A percentile compares a stretch with the other conserved stretches of the same genome.
Conservation (phyloP, 2,797 vertebrate species). For the Macropus fuliginosus region DNA sequence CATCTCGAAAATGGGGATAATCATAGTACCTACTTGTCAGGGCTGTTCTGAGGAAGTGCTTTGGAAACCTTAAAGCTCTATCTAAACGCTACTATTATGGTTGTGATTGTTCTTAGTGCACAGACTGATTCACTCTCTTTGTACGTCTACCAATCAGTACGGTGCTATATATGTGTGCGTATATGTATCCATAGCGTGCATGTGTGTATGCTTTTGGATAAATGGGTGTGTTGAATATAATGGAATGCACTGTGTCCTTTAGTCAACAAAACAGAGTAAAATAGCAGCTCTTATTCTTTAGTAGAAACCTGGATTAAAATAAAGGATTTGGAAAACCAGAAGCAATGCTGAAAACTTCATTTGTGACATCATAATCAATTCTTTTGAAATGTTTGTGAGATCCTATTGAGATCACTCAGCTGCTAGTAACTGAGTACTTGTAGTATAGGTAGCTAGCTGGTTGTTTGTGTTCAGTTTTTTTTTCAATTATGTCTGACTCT, state of each 20-base stretch:
- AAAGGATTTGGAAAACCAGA: background rate
- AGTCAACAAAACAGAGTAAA: background rate
- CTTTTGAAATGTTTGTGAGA: slow-evolving; percentile 49
- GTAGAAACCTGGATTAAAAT: background rate
- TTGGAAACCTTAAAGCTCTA: background rate
- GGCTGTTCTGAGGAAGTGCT: background rate
- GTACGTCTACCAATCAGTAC: background rate
- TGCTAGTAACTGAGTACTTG: background rate
- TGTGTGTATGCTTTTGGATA: too few relatives aligned
- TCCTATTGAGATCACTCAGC: background rate
- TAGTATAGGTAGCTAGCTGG: background rate
- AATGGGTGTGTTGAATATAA: too few relatives aligned
- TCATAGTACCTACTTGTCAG: background rate
- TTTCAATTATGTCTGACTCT: too few relatives aligned
- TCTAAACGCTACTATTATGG: background rate
- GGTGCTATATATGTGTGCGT: too few relatives aligned
- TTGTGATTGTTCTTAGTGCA: background rate
- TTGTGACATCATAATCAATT: background rate
- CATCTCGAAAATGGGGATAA: background rate
- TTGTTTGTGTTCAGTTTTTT: too few relatives aligned
- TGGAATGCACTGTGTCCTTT: background rate
- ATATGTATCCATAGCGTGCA: too few relatives aligned
- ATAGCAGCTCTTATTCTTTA: background rate
- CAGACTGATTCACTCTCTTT: background rate
- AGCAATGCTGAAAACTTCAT: background rate